These are phyloP conservation scores for Limnothrissa miodon DNA, from an alignment of 2,113 vertebrate genomes.

Conservation along the genomic window DNA sequence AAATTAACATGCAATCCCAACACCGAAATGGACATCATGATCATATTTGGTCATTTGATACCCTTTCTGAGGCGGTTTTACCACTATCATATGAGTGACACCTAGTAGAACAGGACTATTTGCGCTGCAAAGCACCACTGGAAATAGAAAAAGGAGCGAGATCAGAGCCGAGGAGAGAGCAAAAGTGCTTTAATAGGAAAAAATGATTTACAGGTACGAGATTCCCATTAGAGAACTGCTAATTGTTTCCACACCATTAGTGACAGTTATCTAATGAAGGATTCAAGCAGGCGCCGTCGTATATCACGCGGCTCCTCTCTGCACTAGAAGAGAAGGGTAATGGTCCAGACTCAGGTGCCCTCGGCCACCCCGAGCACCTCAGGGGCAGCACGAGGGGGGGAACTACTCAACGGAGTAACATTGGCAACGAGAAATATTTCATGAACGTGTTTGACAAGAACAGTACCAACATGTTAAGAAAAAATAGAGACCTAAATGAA, in stretches of 20 bases:
- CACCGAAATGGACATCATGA: slow-evolving; percentile 50
- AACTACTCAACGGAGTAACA: background rate
- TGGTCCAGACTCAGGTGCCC: slow-evolving; percentile 51
- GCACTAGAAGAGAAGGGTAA: slow-evolving; percentile 48
- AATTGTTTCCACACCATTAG: slow-evolving; percentile 84
- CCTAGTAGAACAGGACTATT: slow-evolving; percentile 56
- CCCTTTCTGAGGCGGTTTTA: background rate
- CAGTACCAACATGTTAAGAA: background rate
- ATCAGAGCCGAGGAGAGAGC: slow-evolving; percentile 45
- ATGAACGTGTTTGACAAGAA: background rate
- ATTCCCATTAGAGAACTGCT: slow-evolving; percentile 76
- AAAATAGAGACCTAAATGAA: no score
- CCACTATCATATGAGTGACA: slow-evolving; percentile 55
- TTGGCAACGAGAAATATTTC: background rate
- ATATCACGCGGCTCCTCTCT: slow-evolving; percentile 59
- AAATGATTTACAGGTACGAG: slow-evolving; percentile 80
- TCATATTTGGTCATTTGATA: slow-evolving; percentile 51
- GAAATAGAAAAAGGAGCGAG: slow-evolving; percentile 57
- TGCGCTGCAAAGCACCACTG: slow-evolving; percentile 48
- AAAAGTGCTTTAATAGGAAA: slow-evolving; percentile 66
- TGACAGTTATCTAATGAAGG: slow-evolving; percentile 79
- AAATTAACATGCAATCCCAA: slow-evolving; percentile 11
- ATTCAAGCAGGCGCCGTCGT: slow-evolving; percentile 66
- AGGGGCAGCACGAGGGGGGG: slow-evolving; percentile 29
- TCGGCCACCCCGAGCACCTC: slow-evolving; percentile 54